These are phyloP conservation scores for Panthera uncia DNA, from an alignment of 2,113 vertebrate species.

Conservation along the genomic window DNA sequence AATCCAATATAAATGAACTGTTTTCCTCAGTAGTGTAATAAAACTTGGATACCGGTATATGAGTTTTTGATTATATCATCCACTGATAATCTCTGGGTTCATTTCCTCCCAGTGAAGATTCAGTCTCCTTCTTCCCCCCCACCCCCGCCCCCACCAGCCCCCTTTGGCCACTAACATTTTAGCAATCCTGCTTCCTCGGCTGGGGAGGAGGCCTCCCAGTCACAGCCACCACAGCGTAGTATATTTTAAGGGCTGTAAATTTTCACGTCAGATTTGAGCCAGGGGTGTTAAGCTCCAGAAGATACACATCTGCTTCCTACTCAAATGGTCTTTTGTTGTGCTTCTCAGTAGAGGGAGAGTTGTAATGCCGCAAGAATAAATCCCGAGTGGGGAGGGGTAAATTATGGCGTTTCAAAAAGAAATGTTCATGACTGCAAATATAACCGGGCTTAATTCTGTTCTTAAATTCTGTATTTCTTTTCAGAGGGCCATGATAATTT, in stretches of 20 bases:
- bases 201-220: slow-evolving; percentile 47
- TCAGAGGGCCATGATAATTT: slow-evolving; percentile 48
- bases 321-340: slow-evolving; percentile 72
- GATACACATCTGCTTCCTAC: slow-evolving; percentile 79
- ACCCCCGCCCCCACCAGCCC: neutral
- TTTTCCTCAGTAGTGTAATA: slow-evolving; percentile 78
- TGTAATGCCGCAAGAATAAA: slow-evolving; percentile 41
- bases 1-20: slow-evolving; percentile 81
- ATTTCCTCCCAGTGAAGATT: slow-evolving; percentile 70
- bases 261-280: slow-evolving; percentile 76
- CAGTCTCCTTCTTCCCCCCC: slow-evolving; percentile 9
- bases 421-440: slow-evolving; percentile 53
- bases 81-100: slow-evolving; percentile 76
- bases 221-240: slow-evolving; percentile 40
- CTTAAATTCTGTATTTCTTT: slow-evolving; percentile 44
- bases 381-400: slow-evolving; percentile 1
- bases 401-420: slow-evolving; percentile 37
- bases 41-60: slow-evolving; percentile 73
- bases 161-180: slow-evolving; percentile 55
- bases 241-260: slow-evolving; percentile 77
- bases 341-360: slow-evolving; percentile 18
- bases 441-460: neutral
- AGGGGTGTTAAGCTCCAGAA: slow-evolving; percentile 76
- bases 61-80: slow-evolving; percentile 80
- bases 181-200: slow-evolving; percentile 4